Percentiles rank a stretch among this genome's conserved stretches.
Conservation (phyloP, 2,113 vertebrate species). For the Prinia subflava region DNA sequence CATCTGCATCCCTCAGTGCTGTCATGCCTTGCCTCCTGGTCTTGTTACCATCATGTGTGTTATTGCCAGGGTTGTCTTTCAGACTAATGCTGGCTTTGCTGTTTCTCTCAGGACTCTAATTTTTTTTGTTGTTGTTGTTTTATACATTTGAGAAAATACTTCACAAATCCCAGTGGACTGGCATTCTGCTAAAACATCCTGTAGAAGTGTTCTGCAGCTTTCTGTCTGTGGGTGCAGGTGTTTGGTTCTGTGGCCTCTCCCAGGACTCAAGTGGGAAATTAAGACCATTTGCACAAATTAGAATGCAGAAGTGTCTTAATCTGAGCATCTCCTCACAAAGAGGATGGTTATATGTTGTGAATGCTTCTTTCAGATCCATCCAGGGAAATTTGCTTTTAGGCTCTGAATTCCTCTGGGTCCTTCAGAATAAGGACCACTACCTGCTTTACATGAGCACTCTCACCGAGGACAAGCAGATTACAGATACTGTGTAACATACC, state of each 20-base stretch:
- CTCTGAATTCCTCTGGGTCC: neutral
- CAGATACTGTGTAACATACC: neutral
- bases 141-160: neutral
- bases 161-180: neutral
- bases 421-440: neutral
- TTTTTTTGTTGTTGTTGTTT: neutral
- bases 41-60: accelerated
- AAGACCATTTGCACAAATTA: neutral
- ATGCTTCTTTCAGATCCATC: neutral
- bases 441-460: neutral
- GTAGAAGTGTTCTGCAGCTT: neutral
- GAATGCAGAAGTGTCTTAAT: neutral
- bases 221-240: neutral
- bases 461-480: neutral
- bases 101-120: neutral
- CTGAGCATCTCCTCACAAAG: neutral
- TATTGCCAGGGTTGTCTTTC: neutral
- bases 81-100: neutral
- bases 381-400: neutral
- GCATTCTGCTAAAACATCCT: neutral
- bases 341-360: neutral
- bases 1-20: neutral
- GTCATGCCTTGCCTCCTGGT: neutral
- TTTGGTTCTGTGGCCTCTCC: neutral
- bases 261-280: neutral